Evolutionary conservation across 35 echinoderm and acorn worm genomes (phyloP).

Genomic region (Heliocidaris tuberculata): DNA sequence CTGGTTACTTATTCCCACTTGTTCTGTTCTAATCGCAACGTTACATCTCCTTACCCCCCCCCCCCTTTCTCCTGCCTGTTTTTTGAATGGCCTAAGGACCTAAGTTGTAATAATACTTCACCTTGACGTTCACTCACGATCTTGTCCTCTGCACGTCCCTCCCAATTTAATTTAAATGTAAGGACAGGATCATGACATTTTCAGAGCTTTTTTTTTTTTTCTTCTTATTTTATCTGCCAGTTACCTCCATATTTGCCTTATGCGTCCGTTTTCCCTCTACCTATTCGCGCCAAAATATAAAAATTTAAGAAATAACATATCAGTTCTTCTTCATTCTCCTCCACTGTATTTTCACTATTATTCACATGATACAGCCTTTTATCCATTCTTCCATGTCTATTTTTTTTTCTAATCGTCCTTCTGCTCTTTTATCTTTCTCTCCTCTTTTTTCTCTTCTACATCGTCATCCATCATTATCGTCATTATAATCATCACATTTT

Average conservation of each 20-base stretch:
- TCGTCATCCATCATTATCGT: too few relatives aligned
- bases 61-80: background rate
- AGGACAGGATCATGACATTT: background rate
- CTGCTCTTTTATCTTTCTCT: background rate
- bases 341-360: too few relatives aligned
- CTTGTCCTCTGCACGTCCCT: background rate
- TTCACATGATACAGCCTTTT: too few relatives aligned
- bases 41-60: background rate
- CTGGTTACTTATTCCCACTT: background rate
- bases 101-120: background rate
- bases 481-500: background rate
- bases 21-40: background rate
- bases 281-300: too few relatives aligned
- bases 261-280: too few relatives aligned
- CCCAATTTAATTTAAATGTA: background rate
- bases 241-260: background rate
- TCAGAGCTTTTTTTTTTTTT: background rate
- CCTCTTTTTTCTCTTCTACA: background rate
- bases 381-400: too few relatives aligned
- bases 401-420: too few relatives aligned
- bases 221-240: background rate
- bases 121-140: slow-evolving; percentile 23
- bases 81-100: background rate
- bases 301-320: too few relatives aligned
- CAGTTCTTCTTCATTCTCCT: too few relatives aligned